phyloP scores from a whole-genome alignment of 2,797 vertebrate species.

The Mormyrops attenuatus region DNA sequence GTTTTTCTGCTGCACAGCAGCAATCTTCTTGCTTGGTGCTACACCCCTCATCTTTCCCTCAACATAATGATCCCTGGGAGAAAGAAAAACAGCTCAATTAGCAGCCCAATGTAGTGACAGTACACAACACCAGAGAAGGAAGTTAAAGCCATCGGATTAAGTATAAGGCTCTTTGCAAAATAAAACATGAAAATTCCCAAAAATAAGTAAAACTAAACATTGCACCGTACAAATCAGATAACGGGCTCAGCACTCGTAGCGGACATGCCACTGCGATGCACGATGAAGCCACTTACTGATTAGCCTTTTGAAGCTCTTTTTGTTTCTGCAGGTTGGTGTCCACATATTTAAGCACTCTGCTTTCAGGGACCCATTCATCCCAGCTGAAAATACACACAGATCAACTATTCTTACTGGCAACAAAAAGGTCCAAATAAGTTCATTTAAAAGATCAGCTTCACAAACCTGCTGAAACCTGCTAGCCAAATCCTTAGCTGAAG shows the following conservation, averaged over 20 bases:
- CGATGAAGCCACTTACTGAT: constrained; percentile 76
- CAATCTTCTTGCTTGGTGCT: constrained; percentile 91
- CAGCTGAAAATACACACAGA: constrained; percentile 67
- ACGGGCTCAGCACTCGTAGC: background rate
- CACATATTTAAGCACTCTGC: constrained; percentile 98
- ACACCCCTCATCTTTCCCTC: constrained; percentile 96
- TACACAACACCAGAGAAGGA: background rate
- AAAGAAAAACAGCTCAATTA: background rate
- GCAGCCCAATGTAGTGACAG: background rate
- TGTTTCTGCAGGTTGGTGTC: constrained; percentile 98
- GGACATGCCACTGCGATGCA: constrained; percentile 40
- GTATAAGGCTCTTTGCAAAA: background rate
- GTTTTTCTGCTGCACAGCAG: constrained; percentile 90
- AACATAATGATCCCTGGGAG: constrained; percentile 87
- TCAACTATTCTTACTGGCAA: constrained; percentile 9
- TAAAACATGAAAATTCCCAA: background rate
- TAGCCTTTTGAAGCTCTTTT: constrained; percentile 98
- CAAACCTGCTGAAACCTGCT: background rate
- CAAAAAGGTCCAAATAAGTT: background rate
- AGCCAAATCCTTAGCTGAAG: background rate
- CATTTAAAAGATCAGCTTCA: background rate
- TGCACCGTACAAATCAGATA: background rate
- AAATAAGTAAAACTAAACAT: background rate
- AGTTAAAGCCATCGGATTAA: background rate
- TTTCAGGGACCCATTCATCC: constrained; percentile 99